Base-by-base conservation (phyloP, 2,888 invertebrate genomes). In the Galerucella calmariensis region DNA sequence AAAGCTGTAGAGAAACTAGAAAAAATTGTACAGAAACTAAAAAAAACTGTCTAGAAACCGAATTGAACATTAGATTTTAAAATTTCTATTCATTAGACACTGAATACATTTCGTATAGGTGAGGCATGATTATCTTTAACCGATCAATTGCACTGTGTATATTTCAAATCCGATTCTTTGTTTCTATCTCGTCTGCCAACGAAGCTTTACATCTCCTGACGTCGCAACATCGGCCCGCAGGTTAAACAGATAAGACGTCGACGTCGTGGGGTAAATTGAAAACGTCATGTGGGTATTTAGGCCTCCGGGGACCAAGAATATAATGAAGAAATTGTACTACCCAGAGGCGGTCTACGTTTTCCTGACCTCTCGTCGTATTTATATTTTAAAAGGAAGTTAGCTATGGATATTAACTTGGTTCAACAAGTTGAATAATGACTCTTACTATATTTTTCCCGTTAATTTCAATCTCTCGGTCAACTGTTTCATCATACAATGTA, bases 241-340 rank as follows among this genome's bases (percentile, higher is more conserved):
- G 74, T 69, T 78, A 78, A 78, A 75, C 73, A 75, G 78, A 78
- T 76, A 78, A 78, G 71, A 71, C 71, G 66, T 58, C 71, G 58
- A 65, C 63, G 46, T 65, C 63, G 73, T 65, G 67, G 62, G 76
- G 51, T 74, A 76, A 78, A 78, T 78, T 78, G 78, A 76, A 78
- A 78, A 78, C 73, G 75, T 78, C 76, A 76, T 76, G 76, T 78
- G 78, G 76, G 76, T 76, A 74, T 78, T 76, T 74, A 61, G 69
- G 63, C 70, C 78, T 72, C 73, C 59, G 27, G 77, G 72, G 77
- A 14, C 24, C 65, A 71, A 6, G 67, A 75, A 75, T 74, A 78
- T 78, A 78, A 78, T 75, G 76, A 78, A 76, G 69, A 67, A 78
- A 78, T 76, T 66, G 74, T 68, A 66, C 73, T 56, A 56, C 14